Evolutionary conservation across 2,113 vertebrate genomes (phyloP).

Genomic region (Vulpes ferrilata): DNA sequence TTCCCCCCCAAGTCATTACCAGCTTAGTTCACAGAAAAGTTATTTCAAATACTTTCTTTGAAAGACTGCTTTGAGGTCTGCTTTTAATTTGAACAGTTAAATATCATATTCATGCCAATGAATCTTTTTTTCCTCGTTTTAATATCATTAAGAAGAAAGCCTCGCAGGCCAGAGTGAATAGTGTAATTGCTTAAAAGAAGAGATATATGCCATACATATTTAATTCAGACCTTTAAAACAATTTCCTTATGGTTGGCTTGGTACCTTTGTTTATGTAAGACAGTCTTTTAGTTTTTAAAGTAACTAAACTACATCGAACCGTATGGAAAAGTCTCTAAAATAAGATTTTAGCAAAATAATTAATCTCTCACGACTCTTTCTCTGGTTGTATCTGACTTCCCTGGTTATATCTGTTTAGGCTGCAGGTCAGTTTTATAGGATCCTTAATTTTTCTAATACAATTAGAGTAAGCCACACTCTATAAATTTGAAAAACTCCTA

Average conservation of each 20-base stretch:
- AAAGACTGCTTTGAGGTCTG: constrained; percentile 80
- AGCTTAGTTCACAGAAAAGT: constrained; percentile 76
- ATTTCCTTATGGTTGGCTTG: constrained; percentile 70
- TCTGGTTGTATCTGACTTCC: constrained; percentile 43
- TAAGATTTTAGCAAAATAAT: constrained; percentile 86
- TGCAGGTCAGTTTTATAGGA: constrained; percentile 65
- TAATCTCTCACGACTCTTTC: constrained; percentile 71
- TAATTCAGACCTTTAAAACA: constrained; percentile 77
- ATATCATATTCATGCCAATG: constrained; percentile 77
- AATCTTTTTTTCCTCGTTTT: constrained; percentile 70
- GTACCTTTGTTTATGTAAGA: constrained; percentile 80
- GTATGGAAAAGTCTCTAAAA: constrained; percentile 80
- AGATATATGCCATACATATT: constrained; percentile 78
- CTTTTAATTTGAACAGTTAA: constrained; percentile 83
- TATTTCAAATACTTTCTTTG: constrained; percentile 77
- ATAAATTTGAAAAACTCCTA: constrained; percentile 38
- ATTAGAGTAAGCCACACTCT: constrained; percentile 61
- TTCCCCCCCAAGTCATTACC: constrained; percentile 71
- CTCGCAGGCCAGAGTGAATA: constrained; percentile 71
- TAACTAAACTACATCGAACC: constrained; percentile 78
- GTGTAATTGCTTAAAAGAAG: constrained; percentile 78
- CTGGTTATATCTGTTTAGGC: constrained; percentile 42
- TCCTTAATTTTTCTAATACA: constrained; percentile 71
- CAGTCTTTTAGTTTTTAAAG: constrained; percentile 80
- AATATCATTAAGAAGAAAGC: constrained; percentile 80